These are phyloP conservation scores for Drosophila murphyi DNA, from an alignment of 1,140 invertebrate genomes.

Conservation along the genomic window DNA sequence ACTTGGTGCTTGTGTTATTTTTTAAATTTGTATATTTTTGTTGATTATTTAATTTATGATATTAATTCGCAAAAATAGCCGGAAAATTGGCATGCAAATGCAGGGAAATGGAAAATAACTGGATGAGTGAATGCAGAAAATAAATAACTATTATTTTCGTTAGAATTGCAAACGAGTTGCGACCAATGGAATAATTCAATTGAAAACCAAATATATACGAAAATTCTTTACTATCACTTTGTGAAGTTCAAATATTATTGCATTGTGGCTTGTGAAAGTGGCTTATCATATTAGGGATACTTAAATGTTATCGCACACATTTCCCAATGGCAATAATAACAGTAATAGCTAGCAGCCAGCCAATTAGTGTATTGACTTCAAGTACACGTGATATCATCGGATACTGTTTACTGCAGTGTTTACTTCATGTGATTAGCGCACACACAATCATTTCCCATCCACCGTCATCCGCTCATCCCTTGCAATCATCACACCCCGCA, in stretches of 20 bases:
- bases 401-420: slow-evolving; percentile 13
- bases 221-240: too few relatives aligned
- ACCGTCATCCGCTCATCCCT: too few relatives aligned
- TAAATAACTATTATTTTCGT: slow-evolving; percentile 54
- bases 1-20: neutral
- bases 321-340: neutral
- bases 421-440: neutral
- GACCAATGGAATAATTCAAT: slow-evolving; percentile 57
- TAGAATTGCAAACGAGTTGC: slow-evolving; percentile 38
- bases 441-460: neutral
- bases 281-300: too few relatives aligned
- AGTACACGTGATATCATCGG: neutral
- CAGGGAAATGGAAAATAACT: slow-evolving; percentile 3
- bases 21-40: slow-evolving; percentile 1
- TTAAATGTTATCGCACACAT: neutral
- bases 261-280: too few relatives aligned
- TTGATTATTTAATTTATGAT: slow-evolving; percentile 40
- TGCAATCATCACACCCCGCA: neutral
- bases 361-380: slow-evolving; percentile 22
- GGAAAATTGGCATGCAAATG: slow-evolving; percentile 10
- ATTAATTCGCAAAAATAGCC: slow-evolving; percentile 59
- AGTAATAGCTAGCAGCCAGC: slow-evolving; percentile 6
- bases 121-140: neutral
- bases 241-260: too few relatives aligned
- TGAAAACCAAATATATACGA: neutral